Evolutionary conservation across 92 coral and sea anemone genomes (phyloP), one percentile per base, ranked within the genome.

Genomic region (Epizoanthus fatuus): DNA sequence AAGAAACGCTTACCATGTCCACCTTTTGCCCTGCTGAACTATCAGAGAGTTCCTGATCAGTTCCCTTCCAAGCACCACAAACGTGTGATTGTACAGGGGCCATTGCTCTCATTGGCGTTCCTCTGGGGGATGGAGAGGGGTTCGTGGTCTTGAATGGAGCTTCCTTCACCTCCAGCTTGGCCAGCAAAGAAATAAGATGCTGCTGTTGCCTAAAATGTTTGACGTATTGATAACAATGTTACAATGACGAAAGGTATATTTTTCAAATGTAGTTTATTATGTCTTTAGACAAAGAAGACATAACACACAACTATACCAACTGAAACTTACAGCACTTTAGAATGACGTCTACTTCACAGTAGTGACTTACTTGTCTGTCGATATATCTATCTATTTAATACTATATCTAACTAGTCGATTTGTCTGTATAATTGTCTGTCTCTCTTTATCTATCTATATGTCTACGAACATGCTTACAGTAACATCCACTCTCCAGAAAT

Each of bases 81-180:
- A 75, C 20, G 20, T 75, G 81, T 2, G 67, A 75, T 35, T 72
- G 55, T 25, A 82, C 82, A 22, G 92, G 88, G 19, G 83, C 92
- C 1, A 92, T 90, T 51, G 98, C 98, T 19, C 91, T 90, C 89
- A 92, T 62, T 3, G 98, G 98, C 38, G 90, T 85, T 59, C 63
- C 85, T 3, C 87, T 77, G 2, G 93, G 90, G 3, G 79, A 77
- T 11, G 93, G 84, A 14, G 86, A 59, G 15, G 88, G 79, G 78
- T 88, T 85, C 19, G 92, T 15, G 11, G 75, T 66, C 64, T 90
- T 95, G 67, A 92, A 92, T 2, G 96, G 96, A 10, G 93, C 83
- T 12, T 55, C 92, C 74, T 92, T 91, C 42, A 87, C 84, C 90
- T 97, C 99, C 89, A 97, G 90, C 74, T 91, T 95, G 38, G 95